Conservation (phyloP, 2,113 vertebrate genomes). For the Asarcornis scutulata region DNA sequence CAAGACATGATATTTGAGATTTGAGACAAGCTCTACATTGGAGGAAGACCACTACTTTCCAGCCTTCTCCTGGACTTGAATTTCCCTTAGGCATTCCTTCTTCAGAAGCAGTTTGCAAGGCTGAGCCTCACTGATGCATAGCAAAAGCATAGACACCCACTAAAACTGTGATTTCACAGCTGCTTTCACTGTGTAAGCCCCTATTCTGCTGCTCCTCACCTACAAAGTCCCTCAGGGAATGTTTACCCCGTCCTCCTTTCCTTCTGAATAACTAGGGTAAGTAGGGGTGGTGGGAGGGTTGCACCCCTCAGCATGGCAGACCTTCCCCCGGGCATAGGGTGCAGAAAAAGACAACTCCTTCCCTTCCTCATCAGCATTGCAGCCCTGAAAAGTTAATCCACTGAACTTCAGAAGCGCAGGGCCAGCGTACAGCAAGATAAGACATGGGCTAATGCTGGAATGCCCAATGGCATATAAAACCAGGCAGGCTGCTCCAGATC, state of each 20-base stretch:
- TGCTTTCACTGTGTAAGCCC: background rate
- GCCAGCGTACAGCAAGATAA: background rate
- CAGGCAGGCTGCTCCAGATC: background rate
- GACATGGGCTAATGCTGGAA: background rate
- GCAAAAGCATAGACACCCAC: background rate
- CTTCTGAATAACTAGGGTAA: background rate
- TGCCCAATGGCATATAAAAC: accelerated
- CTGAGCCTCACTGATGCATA: background rate
- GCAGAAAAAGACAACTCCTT: background rate
- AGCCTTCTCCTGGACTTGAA: background rate
- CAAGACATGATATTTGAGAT: background rate
- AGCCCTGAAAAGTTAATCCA: background rate
- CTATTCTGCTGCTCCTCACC: background rate
- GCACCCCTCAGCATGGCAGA: accelerated
- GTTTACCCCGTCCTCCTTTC: background rate
- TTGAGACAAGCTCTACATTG: background rate
- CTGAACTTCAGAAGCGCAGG: background rate
- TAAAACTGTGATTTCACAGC: background rate
- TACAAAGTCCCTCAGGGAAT: background rate
- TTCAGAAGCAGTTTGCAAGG: background rate
- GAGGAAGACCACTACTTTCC: background rate
- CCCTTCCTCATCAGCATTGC: background rate
- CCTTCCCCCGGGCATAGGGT: background rate
- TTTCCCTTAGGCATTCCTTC: background rate
- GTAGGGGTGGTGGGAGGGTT: accelerated